Evolutionary conservation across 2,888 invertebrate species (phyloP).

Genomic region (Ommatoiulus sabulosus): DNA sequence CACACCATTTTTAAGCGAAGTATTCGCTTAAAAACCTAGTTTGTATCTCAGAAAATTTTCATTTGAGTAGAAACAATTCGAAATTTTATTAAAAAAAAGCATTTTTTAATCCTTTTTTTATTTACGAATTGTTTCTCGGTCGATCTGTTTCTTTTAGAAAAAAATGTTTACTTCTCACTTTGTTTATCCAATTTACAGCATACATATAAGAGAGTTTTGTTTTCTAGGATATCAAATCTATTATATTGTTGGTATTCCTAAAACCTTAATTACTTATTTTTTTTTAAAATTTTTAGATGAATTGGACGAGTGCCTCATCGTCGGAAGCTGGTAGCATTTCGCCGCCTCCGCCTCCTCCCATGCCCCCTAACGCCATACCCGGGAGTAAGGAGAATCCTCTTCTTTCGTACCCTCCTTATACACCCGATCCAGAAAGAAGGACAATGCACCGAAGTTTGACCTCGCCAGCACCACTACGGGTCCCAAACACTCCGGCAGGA

Average conservation of each 20-base stretch:
- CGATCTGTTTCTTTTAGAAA: too few species aligned
- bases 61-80: too few species aligned
- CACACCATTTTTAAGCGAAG: too few species aligned
- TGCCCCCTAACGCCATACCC: conserved; percentile 2
- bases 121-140: too few species aligned
- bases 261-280: conserved; percentile 47
- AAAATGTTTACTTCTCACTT: too few species aligned
- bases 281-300: conserved; percentile 57
- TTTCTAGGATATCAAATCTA: not conserved
- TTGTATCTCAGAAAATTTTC: too few species aligned
- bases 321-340: conserved; percentile 46
- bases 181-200: too few species aligned
- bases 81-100: too few species aligned
- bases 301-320: conserved; percentile 54
- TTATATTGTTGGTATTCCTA: conserved; percentile 58
- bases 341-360: conserved; percentile 55
- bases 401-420: conserved; percentile 21
- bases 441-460: conserved; percentile 59
- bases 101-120: too few species aligned
- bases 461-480: conserved; percentile 58
- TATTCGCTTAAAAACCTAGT: too few species aligned
- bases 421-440: conserved; percentile 47
- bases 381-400: conserved; percentile 7
- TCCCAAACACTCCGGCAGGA: conserved; percentile 39
- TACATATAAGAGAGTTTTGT: too few species aligned